Base-by-base conservation (phyloP, 2,113 vertebrate genomes). In the Gila orcuttii region DNA sequence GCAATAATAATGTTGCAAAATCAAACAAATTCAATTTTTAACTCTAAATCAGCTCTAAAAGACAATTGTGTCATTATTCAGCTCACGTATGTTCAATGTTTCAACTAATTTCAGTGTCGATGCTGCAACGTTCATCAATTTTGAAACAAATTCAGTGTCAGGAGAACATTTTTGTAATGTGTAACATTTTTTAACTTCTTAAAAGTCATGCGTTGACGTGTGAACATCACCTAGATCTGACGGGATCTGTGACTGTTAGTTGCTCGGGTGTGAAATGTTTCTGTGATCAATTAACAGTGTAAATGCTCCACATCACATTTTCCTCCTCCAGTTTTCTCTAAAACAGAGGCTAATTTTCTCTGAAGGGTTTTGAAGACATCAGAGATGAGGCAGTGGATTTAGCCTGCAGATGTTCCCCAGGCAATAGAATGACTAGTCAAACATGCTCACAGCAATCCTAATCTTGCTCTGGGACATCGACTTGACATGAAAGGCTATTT, bases 371-470 rank as follows among this genome's bases (percentile, higher is more conserved):
- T 96, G 93, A 92, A 95, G 94, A 91, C 90, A 86, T 89, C 92
- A 92, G 89, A 88, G 90, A 91, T 94, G 92, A 89, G 93, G 92
- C 92, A 93, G 94, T 93, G 94, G 94, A 95, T 94, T 94, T 96
- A 90, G 96, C 96, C 96, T 89, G 91, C 89, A 94, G 96, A 96
- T 93, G 92, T 90, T 97, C 96, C 96, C 93, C 90, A 92, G 96
- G 96, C 95, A 88, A 94, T 90, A 92, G 91, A 93, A 94, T 93
- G 94, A 94, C 93, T 90, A 94, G 88, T 93, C 93, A 94, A 94
- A 93, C 94, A 94, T 91, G 95, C 94, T 96, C 94, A 94, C 92
- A 95, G 96, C 93, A 92, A 91, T 90, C 89, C 93, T 95, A 94
- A 95, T 95, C 95, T 95, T 93, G 95, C 95, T 95, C 91, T 93